Evolutionary conservation across 37 sponge, comb jelly and placozoan genomes (phyloP), one percentile per base, ranked within the genome.

Genomic region (Crambe crambe): DNA sequence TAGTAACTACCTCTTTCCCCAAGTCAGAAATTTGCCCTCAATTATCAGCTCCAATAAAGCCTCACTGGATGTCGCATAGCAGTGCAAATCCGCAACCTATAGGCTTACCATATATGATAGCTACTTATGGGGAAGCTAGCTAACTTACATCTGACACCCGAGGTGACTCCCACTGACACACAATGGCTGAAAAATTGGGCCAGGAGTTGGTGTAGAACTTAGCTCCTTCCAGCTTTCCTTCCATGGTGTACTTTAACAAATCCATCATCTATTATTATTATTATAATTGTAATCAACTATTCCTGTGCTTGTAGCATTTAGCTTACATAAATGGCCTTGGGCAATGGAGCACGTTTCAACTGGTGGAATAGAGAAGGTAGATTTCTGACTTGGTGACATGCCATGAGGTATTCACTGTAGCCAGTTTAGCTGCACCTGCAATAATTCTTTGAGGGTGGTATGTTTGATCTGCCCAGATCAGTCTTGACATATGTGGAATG

Each of bases 161-260:
- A 18, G 54, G 54, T 9, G 54, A 51, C 44, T 43, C 54, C 3
- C 44, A 43, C 73, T 37, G 20, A 73, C 73, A 73, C 73, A 73
- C 73, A 43, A 51, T 51, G 54, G 15, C 54, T 18, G 54, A 51
- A 15, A 51, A 51, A 15, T 51, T 15, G 15, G 54, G 54, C 54
- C 54, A 51, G 15, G 54, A 18, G 15, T 51, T 15, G 29, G 3
- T 44, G 56, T 6, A 42, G 27, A 75, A 56, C 10, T 32, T 12
- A 6, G 37, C 31, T n/a, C n/a, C n/a, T n/a, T n/a, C n/a, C n/a
- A n/a, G n/a, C n/a, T n/a, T n/a, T n/a, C n/a, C n/a, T n/a, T n/a
- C n/a, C n/a, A n/a, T n/a, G n/a, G n/a, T n/a, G n/a, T n/a, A n/a
- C n/a, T n/a, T n/a, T n/a, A n/a, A n/a, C n/a, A n/a, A n/a, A n/a